A percentile compares a stretch with the other conserved stretches of the same genome.
Conservation (phyloP, 2,797 vertebrate species). For the Phyllotis vaccarum region DNA sequence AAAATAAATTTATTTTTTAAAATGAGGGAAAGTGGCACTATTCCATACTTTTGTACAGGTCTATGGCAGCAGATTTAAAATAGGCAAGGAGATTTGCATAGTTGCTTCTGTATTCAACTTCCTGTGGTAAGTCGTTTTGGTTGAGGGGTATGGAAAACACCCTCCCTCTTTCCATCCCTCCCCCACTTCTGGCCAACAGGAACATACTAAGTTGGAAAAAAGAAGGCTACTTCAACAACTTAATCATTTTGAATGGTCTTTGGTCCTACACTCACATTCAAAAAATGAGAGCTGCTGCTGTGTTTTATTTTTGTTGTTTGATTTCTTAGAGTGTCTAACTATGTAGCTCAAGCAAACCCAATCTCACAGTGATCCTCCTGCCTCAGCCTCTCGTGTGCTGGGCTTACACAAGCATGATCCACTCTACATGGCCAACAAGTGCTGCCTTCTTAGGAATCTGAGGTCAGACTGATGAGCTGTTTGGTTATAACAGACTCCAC, state of each 20-base stretch:
- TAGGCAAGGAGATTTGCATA: neutral
- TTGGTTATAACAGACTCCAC: accelerated
- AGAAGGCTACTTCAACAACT: neutral
- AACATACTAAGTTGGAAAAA: neutral
- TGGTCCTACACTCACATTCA: neutral
- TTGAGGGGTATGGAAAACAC: neutral
- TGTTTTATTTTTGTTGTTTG: neutral
- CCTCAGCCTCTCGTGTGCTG: neutral
- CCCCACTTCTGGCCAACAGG: too few relatives aligned
- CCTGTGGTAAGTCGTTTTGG: neutral
- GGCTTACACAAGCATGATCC: neutral
- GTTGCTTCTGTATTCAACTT: neutral
- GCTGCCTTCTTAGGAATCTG: neutral
- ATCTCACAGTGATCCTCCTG: neutral
- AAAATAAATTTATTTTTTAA: slow-evolving; percentile 4
- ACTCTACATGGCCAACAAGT: neutral
- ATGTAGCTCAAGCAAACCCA: neutral
- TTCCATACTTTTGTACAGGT: neutral
- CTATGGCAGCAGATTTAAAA: neutral
- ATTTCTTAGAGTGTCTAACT: too few relatives aligned
- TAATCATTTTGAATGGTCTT: neutral
- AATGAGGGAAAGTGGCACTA: neutral
- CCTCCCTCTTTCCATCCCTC: neutral
- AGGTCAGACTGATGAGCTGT: accelerated
- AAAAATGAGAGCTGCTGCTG: neutral